A percentile compares a stretch with the other conserved stretches of the same genome.
phyloP scores from a whole-genome alignment of 2,888 invertebrate species.

The Xestia rhomboidea region DNA sequence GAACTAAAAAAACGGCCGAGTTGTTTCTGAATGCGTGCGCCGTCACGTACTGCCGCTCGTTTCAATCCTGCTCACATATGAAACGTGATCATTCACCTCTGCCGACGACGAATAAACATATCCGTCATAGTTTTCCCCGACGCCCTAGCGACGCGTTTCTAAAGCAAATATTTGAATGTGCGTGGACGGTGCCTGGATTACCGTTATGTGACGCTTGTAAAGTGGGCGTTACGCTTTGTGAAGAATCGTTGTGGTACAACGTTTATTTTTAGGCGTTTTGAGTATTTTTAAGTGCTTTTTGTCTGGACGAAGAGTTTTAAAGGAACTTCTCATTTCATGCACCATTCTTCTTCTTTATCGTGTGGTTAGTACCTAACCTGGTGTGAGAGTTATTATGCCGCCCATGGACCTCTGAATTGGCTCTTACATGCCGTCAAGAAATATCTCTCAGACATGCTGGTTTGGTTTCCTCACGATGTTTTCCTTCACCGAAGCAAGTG shows the following conservation, averaged over 20 bases:
- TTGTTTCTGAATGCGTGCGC: constrained; percentile 80
- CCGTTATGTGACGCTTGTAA: constrained; percentile 25
- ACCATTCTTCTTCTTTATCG: too few relatives aligned
- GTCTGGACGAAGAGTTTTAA: background rate
- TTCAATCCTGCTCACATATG: constrained; percentile 82
- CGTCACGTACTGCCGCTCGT: constrained; percentile 80
- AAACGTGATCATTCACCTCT: constrained; percentile 86
- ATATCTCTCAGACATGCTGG: too few relatives aligned
- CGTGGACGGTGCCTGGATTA: constrained; percentile 32
- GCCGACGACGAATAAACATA: constrained; percentile 80
- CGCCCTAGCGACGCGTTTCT: constrained; percentile 67
- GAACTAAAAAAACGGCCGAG: constrained; percentile 69
- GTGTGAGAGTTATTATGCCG: too few relatives aligned
- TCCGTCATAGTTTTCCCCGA: constrained; percentile 74
- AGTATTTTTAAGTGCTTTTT: background rate
- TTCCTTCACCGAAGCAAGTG: too few relatives aligned
- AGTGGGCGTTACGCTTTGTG: background rate
- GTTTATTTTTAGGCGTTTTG: background rate
- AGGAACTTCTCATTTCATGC: background rate
- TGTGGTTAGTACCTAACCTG: too few relatives aligned
- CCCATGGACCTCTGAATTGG: too few relatives aligned
- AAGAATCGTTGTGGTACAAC: background rate
- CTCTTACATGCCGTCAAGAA: too few relatives aligned
- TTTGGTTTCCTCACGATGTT: too few relatives aligned
- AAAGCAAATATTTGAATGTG: constrained; percentile 73